phyloP scores from a whole-genome alignment of 1,140 invertebrate genomes.

The Tribolium castaneum region DNA sequence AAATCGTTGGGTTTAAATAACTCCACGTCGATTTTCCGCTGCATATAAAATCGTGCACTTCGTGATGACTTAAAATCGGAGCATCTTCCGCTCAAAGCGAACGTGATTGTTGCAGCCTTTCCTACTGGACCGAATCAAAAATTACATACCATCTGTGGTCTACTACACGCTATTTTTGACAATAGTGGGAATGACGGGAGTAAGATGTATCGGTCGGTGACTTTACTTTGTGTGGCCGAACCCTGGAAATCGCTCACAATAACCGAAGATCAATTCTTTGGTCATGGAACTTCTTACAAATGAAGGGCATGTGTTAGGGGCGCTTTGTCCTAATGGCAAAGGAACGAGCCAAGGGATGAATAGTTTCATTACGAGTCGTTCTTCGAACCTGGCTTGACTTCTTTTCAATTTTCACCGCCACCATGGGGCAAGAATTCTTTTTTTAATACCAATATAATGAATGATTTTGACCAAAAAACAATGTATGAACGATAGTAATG shows the following conservation, averaged over 20 bases:
- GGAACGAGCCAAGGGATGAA: neutral
- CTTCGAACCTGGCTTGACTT: neutral
- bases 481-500: too few species aligned
- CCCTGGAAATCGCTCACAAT: conserved; percentile 11
- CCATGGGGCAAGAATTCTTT: neutral
- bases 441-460: too few species aligned
- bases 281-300: conserved; percentile 1
- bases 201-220: conserved; percentile 26
- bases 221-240: conserved; percentile 3
- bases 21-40: neutral
- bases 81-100: neutral
- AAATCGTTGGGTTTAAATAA: neutral
- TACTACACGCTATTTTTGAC: neutral
- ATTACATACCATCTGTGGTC: conserved; percentile 4
- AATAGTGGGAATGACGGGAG: conserved; percentile 13
- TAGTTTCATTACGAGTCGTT: neutral
- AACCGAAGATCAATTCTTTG: neutral
- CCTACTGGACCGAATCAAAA: conserved; percentile 12
- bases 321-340: neutral
- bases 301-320: conserved; percentile 6
- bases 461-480: too few species aligned
- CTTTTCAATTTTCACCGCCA: neutral
- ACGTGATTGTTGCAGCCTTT: conserved; percentile 2
- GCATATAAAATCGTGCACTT: conserved; percentile 30
- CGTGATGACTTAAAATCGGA: neutral